Percentiles rank a stretch among this genome's conserved stretches.
Evolutionary conservation across 2,113 vertebrate species (phyloP).

Genomic region (Prietella phreatophila): DNA sequence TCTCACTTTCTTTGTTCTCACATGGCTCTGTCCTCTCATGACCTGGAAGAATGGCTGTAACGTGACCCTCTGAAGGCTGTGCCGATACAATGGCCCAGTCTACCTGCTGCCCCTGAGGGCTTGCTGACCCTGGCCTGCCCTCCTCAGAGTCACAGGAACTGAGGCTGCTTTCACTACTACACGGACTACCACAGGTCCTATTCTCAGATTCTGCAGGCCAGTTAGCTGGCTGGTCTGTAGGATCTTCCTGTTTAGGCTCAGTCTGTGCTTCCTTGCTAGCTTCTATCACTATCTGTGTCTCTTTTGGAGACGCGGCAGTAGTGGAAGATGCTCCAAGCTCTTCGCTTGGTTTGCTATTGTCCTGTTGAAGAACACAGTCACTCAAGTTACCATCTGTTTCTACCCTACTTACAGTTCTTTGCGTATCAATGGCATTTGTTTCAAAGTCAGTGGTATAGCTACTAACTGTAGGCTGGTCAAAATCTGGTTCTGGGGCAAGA

Average conservation of each 20-base stretch:
- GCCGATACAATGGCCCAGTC: slow-evolving; percentile 29
- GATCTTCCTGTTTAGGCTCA: slow-evolving; percentile 13
- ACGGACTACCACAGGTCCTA: not conserved
- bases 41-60: slow-evolving; percentile 38
- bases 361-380: not conserved
- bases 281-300: not conserved
- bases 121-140: slow-evolving; percentile 16
- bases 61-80: slow-evolving; percentile 29
- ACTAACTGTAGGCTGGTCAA: not conserved
- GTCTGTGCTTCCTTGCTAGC: not conserved
- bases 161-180: not conserved
- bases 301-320: not conserved
- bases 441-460: not conserved
- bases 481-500: not conserved
- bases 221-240: not conserved
- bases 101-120: slow-evolving; percentile 21
- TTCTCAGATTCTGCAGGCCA: not conserved
- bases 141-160: slow-evolving; percentile 20
- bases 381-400: not conserved
- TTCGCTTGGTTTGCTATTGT: not conserved
- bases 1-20: slow-evolving; percentile 13
- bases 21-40: slow-evolving; percentile 38
- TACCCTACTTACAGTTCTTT: not conserved
- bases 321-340: not conserved
- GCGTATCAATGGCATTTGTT: not conserved